Evolutionary conservation across 2,888 invertebrate species (phyloP).

Genomic region (Drosophila kanekoi): DNA sequence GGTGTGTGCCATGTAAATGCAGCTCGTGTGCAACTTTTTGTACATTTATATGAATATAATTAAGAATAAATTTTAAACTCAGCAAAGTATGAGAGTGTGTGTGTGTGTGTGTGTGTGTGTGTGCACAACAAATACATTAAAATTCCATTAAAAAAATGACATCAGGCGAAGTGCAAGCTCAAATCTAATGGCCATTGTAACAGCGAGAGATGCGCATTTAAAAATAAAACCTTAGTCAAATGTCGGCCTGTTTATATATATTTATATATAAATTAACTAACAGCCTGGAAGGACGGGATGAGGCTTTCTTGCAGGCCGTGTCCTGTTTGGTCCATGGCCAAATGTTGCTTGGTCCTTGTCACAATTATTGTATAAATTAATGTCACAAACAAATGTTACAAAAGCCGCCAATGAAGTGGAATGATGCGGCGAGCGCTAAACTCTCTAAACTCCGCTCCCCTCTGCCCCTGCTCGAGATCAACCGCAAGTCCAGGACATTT

Average conservation of each 20-base stretch:
- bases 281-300: background rate
- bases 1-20: slow-evolving; percentile 57
- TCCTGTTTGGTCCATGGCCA: slow-evolving; percentile 8
- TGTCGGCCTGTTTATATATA: slow-evolving; percentile 11
- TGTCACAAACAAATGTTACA: slow-evolving; percentile 86
- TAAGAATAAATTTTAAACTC: slow-evolving; percentile 62
- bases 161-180: slow-evolving; percentile 28
- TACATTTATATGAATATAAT: slow-evolving; percentile 82
- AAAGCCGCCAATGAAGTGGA: slow-evolving; percentile 86
- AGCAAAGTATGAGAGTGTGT: slow-evolving; percentile 26
- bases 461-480: background rate
- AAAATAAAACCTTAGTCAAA: slow-evolving; percentile 35
- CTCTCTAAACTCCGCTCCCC: slow-evolving; percentile 22
- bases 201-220: slow-evolving; percentile 1
- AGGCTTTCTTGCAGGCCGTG: slow-evolving; percentile 1
- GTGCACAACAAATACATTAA: slow-evolving; percentile 71
- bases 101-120: slow-evolving; percentile 16
- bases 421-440: slow-evolving; percentile 69
- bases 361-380: slow-evolving; percentile 85
- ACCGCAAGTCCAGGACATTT: slow-evolving; percentile 35
- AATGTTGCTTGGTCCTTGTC: slow-evolving; percentile 58
- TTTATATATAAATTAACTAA: slow-evolving; percentile 6
- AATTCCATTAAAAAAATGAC: slow-evolving; percentile 78
- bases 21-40: slow-evolving; percentile 62
- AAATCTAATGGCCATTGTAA: slow-evolving; percentile 22